phyloP scores from a whole-genome alignment of 2,113 vertebrate genomes.

The Porphyrio hochstetteri region DNA sequence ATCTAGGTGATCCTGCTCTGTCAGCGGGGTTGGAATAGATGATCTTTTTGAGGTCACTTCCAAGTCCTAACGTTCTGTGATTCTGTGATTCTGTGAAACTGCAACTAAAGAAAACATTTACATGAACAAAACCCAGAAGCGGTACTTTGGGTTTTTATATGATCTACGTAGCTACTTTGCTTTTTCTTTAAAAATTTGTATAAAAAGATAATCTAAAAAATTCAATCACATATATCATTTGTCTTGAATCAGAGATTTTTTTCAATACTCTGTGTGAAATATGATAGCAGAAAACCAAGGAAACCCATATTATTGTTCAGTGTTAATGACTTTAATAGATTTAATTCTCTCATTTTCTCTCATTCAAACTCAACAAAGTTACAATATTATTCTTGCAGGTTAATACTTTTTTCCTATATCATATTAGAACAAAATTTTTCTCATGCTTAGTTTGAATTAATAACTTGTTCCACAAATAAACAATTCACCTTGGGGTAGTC shows the following conservation, averaged over 20 bases:
- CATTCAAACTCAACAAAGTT: not conserved
- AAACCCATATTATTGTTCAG: not conserved
- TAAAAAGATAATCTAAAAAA: not conserved
- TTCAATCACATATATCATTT: not conserved
- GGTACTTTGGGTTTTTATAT: not conserved
- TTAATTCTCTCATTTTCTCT: not conserved
- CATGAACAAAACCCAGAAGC: not conserved
- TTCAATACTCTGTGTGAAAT: not conserved
- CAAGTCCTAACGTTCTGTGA: too few species aligned
- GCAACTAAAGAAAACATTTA: not conserved
- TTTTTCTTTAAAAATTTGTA: not conserved
- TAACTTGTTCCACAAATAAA: not conserved
- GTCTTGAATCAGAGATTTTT: not conserved
- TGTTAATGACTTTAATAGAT: not conserved
- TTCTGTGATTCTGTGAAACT: too few species aligned
- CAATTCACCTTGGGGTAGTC: accelerated
- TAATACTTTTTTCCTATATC: not conserved
- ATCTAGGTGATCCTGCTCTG: too few species aligned
- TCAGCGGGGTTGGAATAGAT: too few species aligned
- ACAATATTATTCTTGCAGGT: not conserved
- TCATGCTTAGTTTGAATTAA: not conserved
- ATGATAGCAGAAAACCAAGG: not conserved
- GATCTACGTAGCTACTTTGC: not conserved
- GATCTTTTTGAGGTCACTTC: too few species aligned
- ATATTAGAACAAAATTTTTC: not conserved